Evolutionary conservation across 2,797 vertebrate genomes (phyloP).

Genomic region (Chelon labrosus): DNA sequence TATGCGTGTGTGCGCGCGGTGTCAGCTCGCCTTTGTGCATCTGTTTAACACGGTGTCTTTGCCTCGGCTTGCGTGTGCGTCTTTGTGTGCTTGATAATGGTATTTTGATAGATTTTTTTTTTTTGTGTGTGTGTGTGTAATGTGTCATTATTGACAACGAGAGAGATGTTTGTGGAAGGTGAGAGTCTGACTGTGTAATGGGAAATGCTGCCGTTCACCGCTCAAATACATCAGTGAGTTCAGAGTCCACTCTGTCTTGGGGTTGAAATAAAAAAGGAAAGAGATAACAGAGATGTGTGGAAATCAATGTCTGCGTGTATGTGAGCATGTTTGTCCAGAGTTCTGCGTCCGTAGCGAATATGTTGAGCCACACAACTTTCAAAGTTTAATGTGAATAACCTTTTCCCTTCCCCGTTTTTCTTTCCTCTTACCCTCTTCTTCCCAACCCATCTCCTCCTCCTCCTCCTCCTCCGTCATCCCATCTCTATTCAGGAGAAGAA

Average conservation of each 20-base stretch:
- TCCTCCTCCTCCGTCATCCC: not conserved
- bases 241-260: constrained; percentile 26
- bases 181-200: not conserved
- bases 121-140: not conserved
- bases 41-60: constrained; percentile 43
- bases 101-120: constrained; percentile 12
- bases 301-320: not conserved
- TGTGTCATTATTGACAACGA: constrained; percentile 37
- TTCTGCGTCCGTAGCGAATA: not conserved
- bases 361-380: constrained; percentile 4
- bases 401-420: constrained; percentile 16
- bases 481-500: constrained; percentile 83
- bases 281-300: constrained; percentile 29
- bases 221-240: constrained; percentile 18
- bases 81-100: constrained; percentile 44
- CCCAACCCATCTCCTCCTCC: not conserved
- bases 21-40: constrained; percentile 39
- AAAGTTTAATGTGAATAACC: constrained; percentile 40
- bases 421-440: not conserved
- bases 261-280: constrained; percentile 15
- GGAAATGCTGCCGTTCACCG: constrained; percentile 15
- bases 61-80: constrained; percentile 7
- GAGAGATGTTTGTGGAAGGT: constrained; percentile 21
- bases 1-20: constrained; percentile 7
- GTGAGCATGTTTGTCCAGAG: not conserved